Conservation (phyloP, 1,140 invertebrate species). For the Chrysomallon squamiferum region DNA sequence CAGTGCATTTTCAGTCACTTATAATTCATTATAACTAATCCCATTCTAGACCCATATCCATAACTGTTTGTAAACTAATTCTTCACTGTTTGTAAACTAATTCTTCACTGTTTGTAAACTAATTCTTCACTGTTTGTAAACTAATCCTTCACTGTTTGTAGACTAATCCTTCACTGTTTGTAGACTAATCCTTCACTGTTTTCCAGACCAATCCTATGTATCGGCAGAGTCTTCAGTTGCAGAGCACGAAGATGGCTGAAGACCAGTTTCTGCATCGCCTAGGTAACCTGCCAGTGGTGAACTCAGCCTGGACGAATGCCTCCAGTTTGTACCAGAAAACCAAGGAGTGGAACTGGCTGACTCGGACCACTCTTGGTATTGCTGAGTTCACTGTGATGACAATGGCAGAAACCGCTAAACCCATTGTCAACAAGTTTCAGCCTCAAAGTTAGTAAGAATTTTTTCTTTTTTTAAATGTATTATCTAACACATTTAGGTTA, state of each 20-base stretch:
- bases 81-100: too few relatives aligned
- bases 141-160: too few relatives aligned
- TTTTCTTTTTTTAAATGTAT: too few relatives aligned
- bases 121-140: too few relatives aligned
- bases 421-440: slow-evolving; percentile 28
- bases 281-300: slow-evolving; percentile 25
- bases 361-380: slow-evolving; percentile 21
- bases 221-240: slow-evolving; percentile 17
- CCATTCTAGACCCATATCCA: too few relatives aligned
- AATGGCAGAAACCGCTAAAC: slow-evolving; percentile 20
- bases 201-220: slow-evolving; percentile 19
- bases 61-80: too few relatives aligned
- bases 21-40: too few relatives aligned
- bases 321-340: slow-evolving; percentile 25
- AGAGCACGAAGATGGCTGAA: slow-evolving; percentile 13
- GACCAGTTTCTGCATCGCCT: slow-evolving; percentile 28
- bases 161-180: too few relatives aligned
- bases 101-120: too few relatives aligned
- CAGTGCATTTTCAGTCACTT: too few relatives aligned
- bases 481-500: too few relatives aligned
- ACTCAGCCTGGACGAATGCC: slow-evolving; percentile 23
- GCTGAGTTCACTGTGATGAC: slow-evolving; percentile 28
- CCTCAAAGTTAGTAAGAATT: slow-evolving; percentile 26
- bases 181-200: too few relatives aligned
- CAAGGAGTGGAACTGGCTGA: slow-evolving; percentile 23